A percentile compares a stretch with the other conserved stretches of the same genome.
Evolutionary conservation across 1,140 invertebrate species (phyloP).

Genomic region (Pantala flavescens): DNA sequence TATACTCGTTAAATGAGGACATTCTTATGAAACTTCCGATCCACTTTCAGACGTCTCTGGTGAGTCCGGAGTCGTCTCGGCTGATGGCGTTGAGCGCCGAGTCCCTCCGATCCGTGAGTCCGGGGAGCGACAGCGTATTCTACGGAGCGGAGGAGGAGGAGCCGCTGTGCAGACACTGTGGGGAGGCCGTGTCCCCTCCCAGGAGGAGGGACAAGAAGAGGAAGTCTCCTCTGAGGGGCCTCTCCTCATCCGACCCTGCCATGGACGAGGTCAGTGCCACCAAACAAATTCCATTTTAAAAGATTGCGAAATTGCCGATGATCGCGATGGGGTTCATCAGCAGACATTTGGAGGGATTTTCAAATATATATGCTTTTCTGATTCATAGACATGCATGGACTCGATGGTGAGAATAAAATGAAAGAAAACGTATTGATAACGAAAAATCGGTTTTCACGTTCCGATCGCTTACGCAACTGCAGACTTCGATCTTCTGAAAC

Average conservation of each 20-base stretch:
- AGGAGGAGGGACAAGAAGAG: background rate
- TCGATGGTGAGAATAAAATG: too few species aligned
- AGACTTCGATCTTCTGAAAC: too few species aligned
- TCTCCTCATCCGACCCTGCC: background rate
- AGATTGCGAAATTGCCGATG: too few species aligned
- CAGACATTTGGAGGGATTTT: too few species aligned
- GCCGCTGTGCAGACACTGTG: background rate
- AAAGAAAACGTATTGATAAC: too few species aligned
- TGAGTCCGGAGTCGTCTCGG: slow-evolving; percentile 31
- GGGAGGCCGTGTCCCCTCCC: background rate
- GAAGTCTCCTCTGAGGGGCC: background rate
- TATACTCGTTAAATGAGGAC: background rate
- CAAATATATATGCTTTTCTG: too few species aligned
- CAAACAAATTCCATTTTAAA: too few species aligned
- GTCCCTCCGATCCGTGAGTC: slow-evolving; percentile 69
- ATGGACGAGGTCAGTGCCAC: background rate
- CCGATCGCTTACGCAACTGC: too few species aligned
- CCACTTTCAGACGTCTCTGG: background rate
- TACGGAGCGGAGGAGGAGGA: slow-evolving; percentile 50
- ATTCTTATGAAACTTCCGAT: too few species aligned
- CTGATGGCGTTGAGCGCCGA: slow-evolving; percentile 75
- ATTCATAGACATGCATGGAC: too few species aligned
- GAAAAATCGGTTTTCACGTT: too few species aligned
- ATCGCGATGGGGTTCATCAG: too few species aligned
- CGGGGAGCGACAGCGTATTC: slow-evolving; percentile 79